Evolutionary conservation across 2,797 vertebrate genomes (phyloP), one percentile per base, ranked within the genome.

Genomic region (Lates japonicus): DNA sequence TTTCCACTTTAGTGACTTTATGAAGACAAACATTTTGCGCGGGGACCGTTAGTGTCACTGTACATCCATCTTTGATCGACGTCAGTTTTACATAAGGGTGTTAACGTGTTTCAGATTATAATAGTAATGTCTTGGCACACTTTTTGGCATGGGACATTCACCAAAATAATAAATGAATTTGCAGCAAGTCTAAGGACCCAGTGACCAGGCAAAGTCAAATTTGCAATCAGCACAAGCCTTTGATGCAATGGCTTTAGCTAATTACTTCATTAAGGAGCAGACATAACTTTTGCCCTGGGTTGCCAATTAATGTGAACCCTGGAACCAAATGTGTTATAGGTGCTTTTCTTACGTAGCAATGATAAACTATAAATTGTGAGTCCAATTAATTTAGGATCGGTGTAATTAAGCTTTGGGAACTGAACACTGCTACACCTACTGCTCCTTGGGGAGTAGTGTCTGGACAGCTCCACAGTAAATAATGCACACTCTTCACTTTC

Each of bases 261-360:
- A 96, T 95, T 92, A 92, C 92, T 91, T 91, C 80, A 91, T 93
- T 92, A 94, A 86, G 72, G 72, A 84, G 73, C 81, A 84, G 81
- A 83, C 68, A 87, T 88, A 92, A 91, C 86, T 90, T 95, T 91
- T 93, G 87, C 86, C 83, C 86, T 61, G 42, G 77, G 82, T 87
- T 81, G 74, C 78, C 87, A 91, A 93, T 92, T 88, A 92, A 87
- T 86, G 81, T 68, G 77, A 83, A 90, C 83, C 87, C 76, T 80
- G 69, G 29, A 85, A 87, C 70, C 65, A 81, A 88, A 90, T 80
- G 77, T 88, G 88, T 87, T 87, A 80, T 76, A 86, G 87, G 81
- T 92, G 74, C 62, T 90, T 90, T 92, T 89, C 85, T 87, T 92
- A 86, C 59, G 10, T 59, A 63, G 73, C 81, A 87, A 87, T 82